Conservation (phyloP, 2,797 vertebrate species). For the Liasis olivaceus region DNA sequence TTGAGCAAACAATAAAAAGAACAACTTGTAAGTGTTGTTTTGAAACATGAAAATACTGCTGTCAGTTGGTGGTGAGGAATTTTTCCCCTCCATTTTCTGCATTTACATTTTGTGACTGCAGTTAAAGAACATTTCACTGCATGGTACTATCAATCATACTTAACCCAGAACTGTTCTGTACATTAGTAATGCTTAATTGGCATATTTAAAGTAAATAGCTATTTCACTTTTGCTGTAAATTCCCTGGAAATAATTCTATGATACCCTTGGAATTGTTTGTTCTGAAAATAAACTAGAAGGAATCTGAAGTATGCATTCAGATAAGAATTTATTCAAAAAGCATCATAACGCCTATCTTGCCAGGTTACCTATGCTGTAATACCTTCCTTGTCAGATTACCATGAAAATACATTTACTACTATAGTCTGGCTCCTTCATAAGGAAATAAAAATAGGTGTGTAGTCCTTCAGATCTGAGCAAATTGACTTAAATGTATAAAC, state of each 20-base stretch:
- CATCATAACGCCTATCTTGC: conserved; percentile 47
- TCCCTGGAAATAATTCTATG: conserved; percentile 69
- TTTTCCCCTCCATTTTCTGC: conserved; percentile 60
- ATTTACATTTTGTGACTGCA: conserved; percentile 71
- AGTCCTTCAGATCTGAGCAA: background rate
- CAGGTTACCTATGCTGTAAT: conserved; percentile 43
- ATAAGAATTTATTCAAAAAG: conserved; percentile 56
- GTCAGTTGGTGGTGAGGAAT: conserved; percentile 57
- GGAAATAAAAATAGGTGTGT: background rate
- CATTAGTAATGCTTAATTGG: conserved; percentile 77
- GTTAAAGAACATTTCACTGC: conserved; percentile 75
- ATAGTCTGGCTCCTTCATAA: conserved; percentile 35
- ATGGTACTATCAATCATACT: conserved; percentile 76
- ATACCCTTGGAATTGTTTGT: conserved; percentile 65
- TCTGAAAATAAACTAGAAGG: conserved; percentile 63
- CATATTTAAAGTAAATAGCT: conserved; percentile 81
- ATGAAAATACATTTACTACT: conserved; percentile 39
- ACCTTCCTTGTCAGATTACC: conserved; percentile 14
- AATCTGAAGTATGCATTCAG: conserved; percentile 51
- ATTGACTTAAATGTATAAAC: conserved; percentile 7
- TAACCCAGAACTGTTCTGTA: conserved; percentile 73
- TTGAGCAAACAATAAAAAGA: conserved; percentile 68
- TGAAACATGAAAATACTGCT: conserved; percentile 73
- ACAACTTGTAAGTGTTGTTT: conserved; percentile 69
- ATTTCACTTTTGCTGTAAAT: conserved; percentile 75